A percentile compares a stretch with the other conserved stretches of the same genome.
phyloP scores from a whole-genome alignment of 2,888 invertebrate species.

The Endomychus coccineus region DNA sequence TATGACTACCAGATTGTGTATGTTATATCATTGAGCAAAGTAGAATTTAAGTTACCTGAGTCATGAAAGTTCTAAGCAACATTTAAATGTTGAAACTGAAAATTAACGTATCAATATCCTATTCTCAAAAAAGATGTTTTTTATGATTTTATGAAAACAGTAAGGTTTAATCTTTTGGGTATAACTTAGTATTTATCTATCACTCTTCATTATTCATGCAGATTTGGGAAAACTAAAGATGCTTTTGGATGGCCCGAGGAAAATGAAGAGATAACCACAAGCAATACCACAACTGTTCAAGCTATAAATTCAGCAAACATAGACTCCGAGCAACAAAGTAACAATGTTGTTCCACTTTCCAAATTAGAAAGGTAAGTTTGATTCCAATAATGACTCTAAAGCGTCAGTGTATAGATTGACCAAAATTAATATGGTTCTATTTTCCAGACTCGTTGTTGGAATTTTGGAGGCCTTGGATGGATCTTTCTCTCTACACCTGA shows the following conservation, averaged over 20 bases:
- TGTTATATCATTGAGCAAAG: too few species aligned
- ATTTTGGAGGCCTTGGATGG: constrained; percentile 69
- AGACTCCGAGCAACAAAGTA: constrained; percentile 41
- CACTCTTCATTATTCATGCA: too few species aligned
- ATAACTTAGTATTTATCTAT: too few species aligned
- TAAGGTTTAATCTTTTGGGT: constrained; percentile 7
- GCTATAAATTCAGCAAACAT: constrained; percentile 18
- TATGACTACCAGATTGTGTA: too few species aligned
- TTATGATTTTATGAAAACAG: too few species aligned
- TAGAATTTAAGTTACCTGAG: too few species aligned
- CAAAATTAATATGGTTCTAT: constrained; percentile 10
- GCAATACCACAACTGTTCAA: constrained; percentile 30
- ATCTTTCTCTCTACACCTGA: constrained; percentile 51
- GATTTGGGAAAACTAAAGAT: constrained; percentile 92
- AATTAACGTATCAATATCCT: too few species aligned
- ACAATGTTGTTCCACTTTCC: constrained; percentile 47
- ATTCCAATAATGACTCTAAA: not conserved
- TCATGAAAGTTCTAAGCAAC: too few species aligned
- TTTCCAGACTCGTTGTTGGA: constrained; percentile 54
- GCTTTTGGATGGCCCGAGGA: constrained; percentile 97
- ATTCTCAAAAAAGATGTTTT: too few species aligned
- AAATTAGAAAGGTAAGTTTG: constrained; percentile 50
- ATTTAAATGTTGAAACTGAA: too few species aligned
- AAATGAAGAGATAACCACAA: constrained; percentile 59
- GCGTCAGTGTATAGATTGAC: constrained; percentile 12